Conservation (phyloP, 2,797 vertebrate species). For the Ctenopoma kingsleyae region DNA sequence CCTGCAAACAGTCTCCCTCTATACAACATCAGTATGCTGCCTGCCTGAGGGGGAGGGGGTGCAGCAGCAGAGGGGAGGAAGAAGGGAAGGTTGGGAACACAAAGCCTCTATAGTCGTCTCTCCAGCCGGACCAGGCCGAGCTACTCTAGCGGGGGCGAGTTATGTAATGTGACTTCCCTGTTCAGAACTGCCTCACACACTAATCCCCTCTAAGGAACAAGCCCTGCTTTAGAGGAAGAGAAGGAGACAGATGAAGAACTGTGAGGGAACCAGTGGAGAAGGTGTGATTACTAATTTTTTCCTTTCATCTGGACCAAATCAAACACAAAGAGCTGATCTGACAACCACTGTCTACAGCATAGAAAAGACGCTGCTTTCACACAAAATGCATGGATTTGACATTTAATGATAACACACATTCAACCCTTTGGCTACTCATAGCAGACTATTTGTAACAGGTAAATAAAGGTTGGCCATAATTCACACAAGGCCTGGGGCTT, state of each 20-base stretch:
- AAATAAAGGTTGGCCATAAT: slow-evolving; percentile 4
- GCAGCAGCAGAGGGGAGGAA: slow-evolving; percentile 73
- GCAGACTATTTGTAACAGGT: not conserved
- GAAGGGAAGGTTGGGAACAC: slow-evolving; percentile 81
- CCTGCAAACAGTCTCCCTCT: slow-evolving; percentile 85
- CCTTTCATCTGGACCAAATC: slow-evolving; percentile 70
- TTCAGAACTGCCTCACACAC: slow-evolving; percentile 77
- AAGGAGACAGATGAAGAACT: slow-evolving; percentile 51
- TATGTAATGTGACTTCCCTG: slow-evolving; percentile 88
- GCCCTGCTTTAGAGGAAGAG: slow-evolving; percentile 66
- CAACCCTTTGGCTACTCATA: slow-evolving; percentile 1
- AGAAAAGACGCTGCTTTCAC: slow-evolving; percentile 15
- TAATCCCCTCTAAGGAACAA: slow-evolving; percentile 82
- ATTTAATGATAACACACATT: not conserved
- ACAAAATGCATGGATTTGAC: slow-evolving; percentile 1
- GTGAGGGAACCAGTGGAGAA: slow-evolving; percentile 59
- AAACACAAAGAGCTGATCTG: slow-evolving; percentile 43
- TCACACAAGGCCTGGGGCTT: not conserved
- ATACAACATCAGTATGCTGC: slow-evolving; percentile 84
- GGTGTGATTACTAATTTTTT: slow-evolving; percentile 66
- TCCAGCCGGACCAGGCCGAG: slow-evolving; percentile 80
- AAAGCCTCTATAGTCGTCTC: slow-evolving; percentile 88
- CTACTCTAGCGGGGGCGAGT: slow-evolving; percentile 78
- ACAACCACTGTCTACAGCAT: slow-evolving; percentile 23
- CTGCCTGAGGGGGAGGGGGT: slow-evolving; percentile 71